These are phyloP conservation scores for Triops cancriformis DNA, from an alignment of 1,140 invertebrate genomes.

Conservation along the genomic window DNA sequence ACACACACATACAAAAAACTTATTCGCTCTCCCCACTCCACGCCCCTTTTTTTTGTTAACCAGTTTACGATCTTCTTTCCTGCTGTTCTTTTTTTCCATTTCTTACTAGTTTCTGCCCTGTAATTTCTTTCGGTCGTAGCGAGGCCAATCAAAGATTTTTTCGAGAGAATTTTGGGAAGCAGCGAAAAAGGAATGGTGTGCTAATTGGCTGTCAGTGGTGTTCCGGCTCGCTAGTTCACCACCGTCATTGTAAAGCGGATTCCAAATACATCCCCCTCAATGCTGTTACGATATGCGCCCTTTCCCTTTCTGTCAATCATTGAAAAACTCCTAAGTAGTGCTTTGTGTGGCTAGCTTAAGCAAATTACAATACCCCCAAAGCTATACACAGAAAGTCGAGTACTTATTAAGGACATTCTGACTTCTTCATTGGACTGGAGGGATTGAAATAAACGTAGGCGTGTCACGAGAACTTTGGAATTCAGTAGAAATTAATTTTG, in stretches of 20 bases:
- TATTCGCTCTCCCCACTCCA: too few species aligned
- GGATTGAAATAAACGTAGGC: too few species aligned
- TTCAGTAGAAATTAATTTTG: too few species aligned
- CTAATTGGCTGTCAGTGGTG: constrained; percentile 2
- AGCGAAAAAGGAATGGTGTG: neutral
- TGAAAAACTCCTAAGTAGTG: neutral
- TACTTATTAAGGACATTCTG: too few species aligned
- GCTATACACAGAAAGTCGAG: too few species aligned
- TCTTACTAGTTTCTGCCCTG: neutral
- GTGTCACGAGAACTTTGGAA: too few species aligned
- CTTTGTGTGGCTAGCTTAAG: too few species aligned
- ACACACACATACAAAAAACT: too few species aligned
- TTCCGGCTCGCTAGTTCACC: neutral
- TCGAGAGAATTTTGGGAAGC: neutral
- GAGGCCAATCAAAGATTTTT: neutral
- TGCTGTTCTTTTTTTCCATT: neutral
- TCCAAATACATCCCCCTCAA: neutral
- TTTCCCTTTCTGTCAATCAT: neutral
- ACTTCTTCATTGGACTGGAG: too few species aligned
- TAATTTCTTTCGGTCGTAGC: neutral
- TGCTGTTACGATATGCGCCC: neutral
- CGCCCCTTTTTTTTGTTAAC: neutral
- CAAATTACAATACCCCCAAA: too few species aligned
- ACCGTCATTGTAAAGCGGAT: neutral
- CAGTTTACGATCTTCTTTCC: too few species aligned